phyloP scores from a whole-genome alignment of 2,888 invertebrate species.

The Eristalis tenax region DNA sequence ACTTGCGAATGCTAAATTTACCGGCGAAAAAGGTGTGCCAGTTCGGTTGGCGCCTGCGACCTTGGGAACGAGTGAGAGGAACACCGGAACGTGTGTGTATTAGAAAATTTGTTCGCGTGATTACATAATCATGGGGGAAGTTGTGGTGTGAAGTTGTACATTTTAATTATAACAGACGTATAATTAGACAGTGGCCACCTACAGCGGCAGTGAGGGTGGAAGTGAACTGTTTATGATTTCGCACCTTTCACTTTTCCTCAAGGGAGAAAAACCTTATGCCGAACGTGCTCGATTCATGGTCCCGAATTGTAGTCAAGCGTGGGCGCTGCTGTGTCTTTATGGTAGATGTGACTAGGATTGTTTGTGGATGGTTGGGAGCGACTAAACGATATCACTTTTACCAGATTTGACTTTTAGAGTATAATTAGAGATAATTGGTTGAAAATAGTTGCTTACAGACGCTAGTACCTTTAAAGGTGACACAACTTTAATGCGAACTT shows the following conservation, averaged over 20 bases:
- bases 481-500: too few relatives aligned
- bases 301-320: not conserved
- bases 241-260: not conserved
- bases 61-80: constrained; percentile 38
- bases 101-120: constrained; percentile 57
- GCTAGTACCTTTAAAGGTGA: too few relatives aligned
- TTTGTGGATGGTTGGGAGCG: not conserved
- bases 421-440: too few relatives aligned
- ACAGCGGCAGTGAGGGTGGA: not conserved
- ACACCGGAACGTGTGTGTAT: constrained; percentile 39
- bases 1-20: constrained; percentile 61
- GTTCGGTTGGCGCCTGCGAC: constrained; percentile 39
- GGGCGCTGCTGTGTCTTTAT: not conserved
- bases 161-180: constrained; percentile 52
- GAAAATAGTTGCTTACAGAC: too few relatives aligned
- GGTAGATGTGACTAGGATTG: not conserved
- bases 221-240: constrained; percentile 14
- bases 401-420: too few relatives aligned
- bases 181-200: constrained; percentile 7
- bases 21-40: constrained; percentile 56
- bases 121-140: constrained; percentile 36
- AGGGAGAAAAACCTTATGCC: not conserved
- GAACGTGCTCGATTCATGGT: not conserved
- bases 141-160: constrained; percentile 45
- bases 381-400: too few relatives aligned